A percentile compares a stretch with the other conserved stretches of the same genome.
phyloP scores from a whole-genome alignment of 37 sponge, comb jelly and placozoan species.

The Agelas oroides region DNA sequence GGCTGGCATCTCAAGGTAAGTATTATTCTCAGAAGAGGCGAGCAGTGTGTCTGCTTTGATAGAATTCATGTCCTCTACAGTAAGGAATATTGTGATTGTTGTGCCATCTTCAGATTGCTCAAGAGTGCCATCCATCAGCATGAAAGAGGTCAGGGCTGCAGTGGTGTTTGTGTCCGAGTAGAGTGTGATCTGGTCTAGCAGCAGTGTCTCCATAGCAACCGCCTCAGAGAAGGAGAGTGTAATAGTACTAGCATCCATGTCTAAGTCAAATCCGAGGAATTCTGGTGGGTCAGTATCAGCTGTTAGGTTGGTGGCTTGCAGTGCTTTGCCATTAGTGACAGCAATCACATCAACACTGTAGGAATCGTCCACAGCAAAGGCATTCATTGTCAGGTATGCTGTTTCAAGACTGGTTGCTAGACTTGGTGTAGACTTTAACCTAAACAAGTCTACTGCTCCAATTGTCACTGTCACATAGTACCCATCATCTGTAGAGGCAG shows the following conservation, averaged over 20 bases:
- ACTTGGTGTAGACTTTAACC: slow-evolving; percentile 67
- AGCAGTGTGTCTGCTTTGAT: slow-evolving; percentile 72
- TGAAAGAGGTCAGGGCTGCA: slow-evolving; percentile 28
- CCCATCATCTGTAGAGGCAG: slow-evolving; percentile 52
- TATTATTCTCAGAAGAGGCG: slow-evolving; percentile 64
- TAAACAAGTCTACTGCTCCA: slow-evolving; percentile 86
- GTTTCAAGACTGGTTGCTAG: slow-evolving; percentile 56
- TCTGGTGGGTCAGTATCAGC: slow-evolving; percentile 69
- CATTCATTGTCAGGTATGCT: slow-evolving; percentile 75
- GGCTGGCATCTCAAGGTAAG: slow-evolving; percentile 65
- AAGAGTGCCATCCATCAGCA: slow-evolving; percentile 49
- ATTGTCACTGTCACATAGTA: slow-evolving; percentile 73
- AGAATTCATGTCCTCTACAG: slow-evolving; percentile 63
- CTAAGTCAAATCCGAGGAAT: slow-evolving; percentile 65
- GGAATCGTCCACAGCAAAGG: slow-evolving; percentile 76
- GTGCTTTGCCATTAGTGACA: slow-evolving; percentile 79
- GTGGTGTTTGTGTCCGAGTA: slow-evolving; percentile 56
- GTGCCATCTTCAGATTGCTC: slow-evolving; percentile 68
- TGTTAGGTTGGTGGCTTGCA: slow-evolving; percentile 64
- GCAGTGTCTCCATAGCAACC: slow-evolving; percentile 64
- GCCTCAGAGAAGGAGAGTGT: slow-evolving; percentile 83
- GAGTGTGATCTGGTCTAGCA: slow-evolving; percentile 52
- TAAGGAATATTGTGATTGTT: slow-evolving; percentile 52
- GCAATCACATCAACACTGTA: slow-evolving; percentile 80
- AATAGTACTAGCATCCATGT: slow-evolving; percentile 76